Evolutionary conservation across 2,888 invertebrate genomes (phyloP), one percentile per base, ranked within the genome.

Genomic region (Atherix ibis): DNA sequence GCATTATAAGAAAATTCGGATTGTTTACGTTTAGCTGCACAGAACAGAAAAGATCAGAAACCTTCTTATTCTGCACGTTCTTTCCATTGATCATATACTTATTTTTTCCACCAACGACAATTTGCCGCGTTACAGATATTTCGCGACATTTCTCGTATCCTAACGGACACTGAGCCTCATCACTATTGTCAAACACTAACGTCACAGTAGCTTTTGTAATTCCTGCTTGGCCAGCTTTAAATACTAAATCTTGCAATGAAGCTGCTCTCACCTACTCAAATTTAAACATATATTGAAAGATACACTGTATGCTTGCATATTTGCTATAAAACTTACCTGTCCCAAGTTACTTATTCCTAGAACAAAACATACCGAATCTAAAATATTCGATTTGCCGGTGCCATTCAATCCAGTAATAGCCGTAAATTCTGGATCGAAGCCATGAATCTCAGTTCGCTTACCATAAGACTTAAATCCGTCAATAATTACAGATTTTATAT

Each of bases 391-490:
- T 63, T 97, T 97, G 22, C 97, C 97, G 43, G 88, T 91, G 5
- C 97, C 97, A 62, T 98, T 98, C 30, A 97, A 64, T 2, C 97
- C 98, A 10, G 97, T 97, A 35, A 98, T 97, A 4, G 97, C 98
- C 51, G 97, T 98, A 56, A 98, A 98, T 58, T 85, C 75, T 0
- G 73, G 73, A 64, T 98, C 97, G 55, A 98, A 97, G 2, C 83
- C 87, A 42, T 74, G 76, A 32, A 98, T 75, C 63, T 89, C 89
- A 1, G 91, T 89, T 44, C 88, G 68, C 46, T 82, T 79, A 0
- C 92, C 94, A 51, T 98, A 98, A 0, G 97, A 97, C 63, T 98
- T 98, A 56, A 99, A 98, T 29, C 98, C 98, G 53, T 98, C 95
- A 31, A 98, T 64, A 22, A 87, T 71, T 47, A 97, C 79, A 2